Evolutionary conservation across 2,113 vertebrate species (phyloP).

Genomic region (Poeciliopsis prolifica): DNA sequence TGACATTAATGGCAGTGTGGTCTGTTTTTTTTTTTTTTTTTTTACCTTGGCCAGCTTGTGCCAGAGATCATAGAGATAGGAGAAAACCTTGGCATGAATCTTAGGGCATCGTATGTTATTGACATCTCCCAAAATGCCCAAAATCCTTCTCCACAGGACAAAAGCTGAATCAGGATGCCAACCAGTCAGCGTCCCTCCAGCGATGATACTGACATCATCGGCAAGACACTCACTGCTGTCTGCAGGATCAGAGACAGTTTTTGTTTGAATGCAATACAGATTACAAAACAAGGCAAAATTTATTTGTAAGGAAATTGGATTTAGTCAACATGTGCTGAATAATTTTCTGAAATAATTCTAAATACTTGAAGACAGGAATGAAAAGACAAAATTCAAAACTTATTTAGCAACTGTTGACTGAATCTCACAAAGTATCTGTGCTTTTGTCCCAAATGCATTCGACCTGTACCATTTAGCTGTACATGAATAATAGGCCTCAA

Average conservation of each 20-base stretch:
- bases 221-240: constrained; percentile 94
- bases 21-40: background rate
- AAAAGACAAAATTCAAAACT: background rate
- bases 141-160: constrained; percentile 93
- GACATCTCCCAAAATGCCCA: constrained; percentile 96
- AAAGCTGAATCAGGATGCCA: constrained; percentile 97
- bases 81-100: constrained; percentile 94
- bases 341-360: background rate
- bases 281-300: constrained; percentile 3
- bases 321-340: constrained; percentile 48
- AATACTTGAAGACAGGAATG: background rate
- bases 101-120: constrained; percentile 92
- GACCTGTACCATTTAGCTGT: constrained; percentile 6
- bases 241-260: constrained; percentile 60
- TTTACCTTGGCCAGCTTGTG: constrained; percentile 95
- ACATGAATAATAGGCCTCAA: constrained; percentile 17
- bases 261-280: background rate
- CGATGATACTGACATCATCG: constrained; percentile 96
- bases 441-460: constrained; percentile 37
- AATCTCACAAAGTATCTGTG: constrained; percentile 4
- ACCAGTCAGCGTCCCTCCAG: constrained; percentile 92
- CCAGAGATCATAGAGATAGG: constrained; percentile 94
- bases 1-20: too few species aligned
- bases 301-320: constrained; percentile 23
- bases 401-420: constrained; percentile 46